Percentiles rank a stretch among this genome's conserved stretches.
These are phyloP conservation scores for Silurus meridionalis DNA, from an alignment of 2,113 vertebrate genomes.

Conservation along the genomic window DNA sequence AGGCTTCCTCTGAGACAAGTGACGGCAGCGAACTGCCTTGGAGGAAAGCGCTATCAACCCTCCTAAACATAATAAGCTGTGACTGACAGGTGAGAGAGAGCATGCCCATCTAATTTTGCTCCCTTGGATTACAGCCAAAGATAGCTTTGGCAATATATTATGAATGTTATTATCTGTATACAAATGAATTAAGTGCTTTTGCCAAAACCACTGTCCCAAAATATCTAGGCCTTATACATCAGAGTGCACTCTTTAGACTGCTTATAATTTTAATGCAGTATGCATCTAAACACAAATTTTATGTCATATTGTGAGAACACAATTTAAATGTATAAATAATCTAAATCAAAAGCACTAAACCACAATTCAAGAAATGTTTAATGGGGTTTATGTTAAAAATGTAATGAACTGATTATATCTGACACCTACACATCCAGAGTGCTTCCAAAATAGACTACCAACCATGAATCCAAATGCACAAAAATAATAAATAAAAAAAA, in stretches of 20 bases:
- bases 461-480: not conserved
- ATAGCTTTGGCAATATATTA: not conserved
- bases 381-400: not conserved
- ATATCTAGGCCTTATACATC: not conserved
- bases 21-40: not conserved
- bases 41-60: not conserved
- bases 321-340: not conserved
- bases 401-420: not conserved
- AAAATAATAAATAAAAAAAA: not conserved
- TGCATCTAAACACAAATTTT: not conserved
- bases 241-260: not conserved
- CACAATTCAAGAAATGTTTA: not conserved
- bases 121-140: not conserved
- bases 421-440: not conserved
- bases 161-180: not conserved
- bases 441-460: not conserved
- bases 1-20: not conserved
- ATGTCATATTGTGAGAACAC: not conserved
- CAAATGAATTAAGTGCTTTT: not conserved
- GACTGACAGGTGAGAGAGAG: not conserved
- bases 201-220: not conserved
- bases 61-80: not conserved
- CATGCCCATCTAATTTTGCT: not conserved
- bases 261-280: not conserved
- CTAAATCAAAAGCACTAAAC: not conserved